Conservation (phyloP, 2,797 vertebrate genomes). For the Alca torda region DNA sequence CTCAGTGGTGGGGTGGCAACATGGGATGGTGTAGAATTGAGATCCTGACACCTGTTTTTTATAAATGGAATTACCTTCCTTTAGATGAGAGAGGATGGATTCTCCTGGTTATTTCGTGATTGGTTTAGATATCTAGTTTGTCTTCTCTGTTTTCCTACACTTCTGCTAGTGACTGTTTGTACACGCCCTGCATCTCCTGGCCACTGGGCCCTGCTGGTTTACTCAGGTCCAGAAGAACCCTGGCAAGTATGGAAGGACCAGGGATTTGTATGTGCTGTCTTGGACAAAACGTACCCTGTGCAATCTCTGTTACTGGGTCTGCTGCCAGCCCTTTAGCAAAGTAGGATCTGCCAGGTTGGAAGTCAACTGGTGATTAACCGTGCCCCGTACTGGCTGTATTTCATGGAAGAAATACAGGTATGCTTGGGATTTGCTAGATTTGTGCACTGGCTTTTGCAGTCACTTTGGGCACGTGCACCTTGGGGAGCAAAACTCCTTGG, state of each 20-base stretch:
- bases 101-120: accelerated
- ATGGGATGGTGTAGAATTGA: not conserved
- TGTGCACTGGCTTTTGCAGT: not conserved
- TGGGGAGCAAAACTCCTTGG: not conserved
- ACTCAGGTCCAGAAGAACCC: not conserved
- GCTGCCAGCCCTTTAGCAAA: not conserved
- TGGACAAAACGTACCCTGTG: not conserved
- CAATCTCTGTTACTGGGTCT: not conserved
- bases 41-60: not conserved
- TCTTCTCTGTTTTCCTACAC: not conserved
- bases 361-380: not conserved
- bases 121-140: not conserved
- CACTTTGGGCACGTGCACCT: not conserved
- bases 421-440: not conserved
- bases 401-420: not conserved
- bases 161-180: not conserved
- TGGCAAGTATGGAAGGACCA: not conserved
- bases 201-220: not conserved
- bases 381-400: not conserved
- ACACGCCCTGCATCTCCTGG: not conserved
- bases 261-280: not conserved
- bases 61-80: not conserved
- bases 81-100: not conserved
- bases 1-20: not conserved
- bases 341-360: not conserved